phyloP scores from a whole-genome alignment of 2,113 vertebrate genomes.

The Astatoreochromis straeleni region DNA sequence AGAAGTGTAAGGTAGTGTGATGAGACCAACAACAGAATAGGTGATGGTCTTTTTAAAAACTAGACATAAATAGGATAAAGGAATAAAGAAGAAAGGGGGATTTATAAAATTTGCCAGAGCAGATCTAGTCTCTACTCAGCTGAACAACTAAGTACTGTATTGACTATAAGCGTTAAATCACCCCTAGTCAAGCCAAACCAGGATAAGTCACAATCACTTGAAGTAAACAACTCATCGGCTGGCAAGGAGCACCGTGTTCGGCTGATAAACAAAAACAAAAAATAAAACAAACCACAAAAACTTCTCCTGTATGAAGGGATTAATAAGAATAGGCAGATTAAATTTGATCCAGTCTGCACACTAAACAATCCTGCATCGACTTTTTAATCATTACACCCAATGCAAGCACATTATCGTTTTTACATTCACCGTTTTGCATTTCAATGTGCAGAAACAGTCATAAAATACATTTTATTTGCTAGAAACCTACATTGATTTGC shows the following conservation, averaged over 20 bases:
- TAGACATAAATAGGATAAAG: slow-evolving; percentile 39
- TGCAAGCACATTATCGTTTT: background rate
- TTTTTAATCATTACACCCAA: background rate
- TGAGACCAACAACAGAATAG: slow-evolving; percentile 38
- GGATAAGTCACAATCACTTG: slow-evolving; percentile 30
- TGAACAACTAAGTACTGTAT: background rate
- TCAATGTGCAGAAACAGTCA: background rate
- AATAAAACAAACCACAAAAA: background rate
- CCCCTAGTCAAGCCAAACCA: slow-evolving; percentile 1
- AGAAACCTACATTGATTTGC: background rate
- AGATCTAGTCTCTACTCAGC: slow-evolving; percentile 27
- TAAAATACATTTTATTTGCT: background rate
- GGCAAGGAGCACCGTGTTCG: background rate
- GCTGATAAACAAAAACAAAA: background rate
- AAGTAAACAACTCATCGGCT: slow-evolving; percentile 14
- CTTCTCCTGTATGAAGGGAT: background rate
- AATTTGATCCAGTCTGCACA: background rate
- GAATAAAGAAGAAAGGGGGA: background rate
- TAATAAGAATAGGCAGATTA: slow-evolving; percentile 5
- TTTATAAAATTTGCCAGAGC: slow-evolving; percentile 29
- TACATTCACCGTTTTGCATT: background rate
- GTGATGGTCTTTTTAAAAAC: slow-evolving; percentile 37
- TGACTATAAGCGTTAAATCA: slow-evolving; percentile 22
- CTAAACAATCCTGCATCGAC: background rate
- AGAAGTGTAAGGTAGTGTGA: slow-evolving; percentile 34